Conservation (phyloP, 2,888 invertebrate genomes). For the Pocota personata region DNA sequence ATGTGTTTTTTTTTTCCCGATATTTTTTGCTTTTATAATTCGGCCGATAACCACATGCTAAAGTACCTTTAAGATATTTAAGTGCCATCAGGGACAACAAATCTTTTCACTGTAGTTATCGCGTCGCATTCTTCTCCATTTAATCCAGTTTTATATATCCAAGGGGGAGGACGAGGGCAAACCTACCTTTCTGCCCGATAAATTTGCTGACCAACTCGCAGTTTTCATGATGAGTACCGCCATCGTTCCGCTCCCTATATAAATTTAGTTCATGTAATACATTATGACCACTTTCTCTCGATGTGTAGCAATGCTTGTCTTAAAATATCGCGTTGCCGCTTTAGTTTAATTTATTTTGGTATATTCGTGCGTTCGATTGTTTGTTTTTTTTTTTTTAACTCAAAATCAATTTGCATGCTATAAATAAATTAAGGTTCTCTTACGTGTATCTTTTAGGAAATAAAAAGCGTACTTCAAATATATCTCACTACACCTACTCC, state of each 20-base stretch:
- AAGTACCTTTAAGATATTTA: not conserved
- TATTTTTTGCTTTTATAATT: constrained; percentile 9
- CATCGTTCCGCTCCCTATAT: not conserved
- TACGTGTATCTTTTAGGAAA: constrained; percentile 19
- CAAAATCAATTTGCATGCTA: constrained; percentile 48
- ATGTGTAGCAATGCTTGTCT: constrained; percentile 24
- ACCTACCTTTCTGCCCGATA: not conserved
- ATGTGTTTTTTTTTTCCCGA: not conserved
- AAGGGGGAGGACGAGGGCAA: not conserved
- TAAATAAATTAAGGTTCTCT: constrained; percentile 53
- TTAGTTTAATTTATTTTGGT: constrained; percentile 5
- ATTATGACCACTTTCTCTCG: constrained; percentile 61
- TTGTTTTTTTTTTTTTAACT: constrained; percentile 2
- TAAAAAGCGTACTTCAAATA: constrained; percentile 22
- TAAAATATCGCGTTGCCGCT: constrained; percentile 27
- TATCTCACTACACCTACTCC: constrained; percentile 52
- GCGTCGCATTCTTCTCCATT: not conserved
- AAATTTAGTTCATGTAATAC: constrained; percentile 57
- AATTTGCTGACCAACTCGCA: not conserved
- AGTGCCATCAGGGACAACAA: not conserved
- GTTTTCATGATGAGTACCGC: constrained; percentile 27
- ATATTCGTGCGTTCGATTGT: not conserved
- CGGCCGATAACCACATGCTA: not conserved
- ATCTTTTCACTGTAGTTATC: constrained; percentile 21
- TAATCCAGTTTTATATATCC: not conserved